Conservation (phyloP, 2,797 vertebrate genomes). For the Heterohyrax brucei region DNA sequence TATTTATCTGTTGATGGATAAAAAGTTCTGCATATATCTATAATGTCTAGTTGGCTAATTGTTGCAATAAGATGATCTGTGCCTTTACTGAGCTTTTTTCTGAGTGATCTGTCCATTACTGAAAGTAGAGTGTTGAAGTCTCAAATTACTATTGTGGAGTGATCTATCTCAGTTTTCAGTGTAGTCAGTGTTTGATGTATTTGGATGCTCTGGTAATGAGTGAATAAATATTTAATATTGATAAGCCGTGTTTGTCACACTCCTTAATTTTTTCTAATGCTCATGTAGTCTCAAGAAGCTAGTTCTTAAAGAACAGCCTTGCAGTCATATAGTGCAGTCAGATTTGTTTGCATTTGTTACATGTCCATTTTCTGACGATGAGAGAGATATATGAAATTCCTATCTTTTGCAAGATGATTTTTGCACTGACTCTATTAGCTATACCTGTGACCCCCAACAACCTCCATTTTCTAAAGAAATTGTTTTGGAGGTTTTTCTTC, state of each 20-base stretch:
- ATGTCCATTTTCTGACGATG: background rate
- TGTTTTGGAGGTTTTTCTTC: background rate
- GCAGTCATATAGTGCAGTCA: background rate
- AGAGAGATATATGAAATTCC: background rate
- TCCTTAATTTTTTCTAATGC: slow-evolving; percentile 18
- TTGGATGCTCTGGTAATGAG: background rate
- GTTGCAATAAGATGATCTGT: too few species aligned
- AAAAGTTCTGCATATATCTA: too few species aligned
- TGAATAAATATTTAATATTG: background rate
- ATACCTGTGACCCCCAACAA: background rate
- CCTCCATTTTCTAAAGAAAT: slow-evolving; percentile 31
- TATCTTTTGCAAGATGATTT: slow-evolving; percentile 37
- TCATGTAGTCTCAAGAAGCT: slow-evolving; percentile 33
- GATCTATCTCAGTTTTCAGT: too few species aligned
- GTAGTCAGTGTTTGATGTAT: background rate
- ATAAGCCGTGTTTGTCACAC: background rate
- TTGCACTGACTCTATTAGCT: background rate
- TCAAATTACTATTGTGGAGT: too few species aligned
- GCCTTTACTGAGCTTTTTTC: too few species aligned
- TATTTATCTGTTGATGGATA: too few species aligned
- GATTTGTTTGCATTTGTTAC: background rate
- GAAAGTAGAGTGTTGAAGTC: too few species aligned
- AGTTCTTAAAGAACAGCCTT: slow-evolving; percentile 22
- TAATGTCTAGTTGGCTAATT: too few species aligned
- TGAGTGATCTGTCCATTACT: too few species aligned